Evolutionary conservation across 2,113 vertebrate genomes (phyloP), one percentile per base, ranked within the genome.

Genomic region (Halichoeres trimaculatus): DNA sequence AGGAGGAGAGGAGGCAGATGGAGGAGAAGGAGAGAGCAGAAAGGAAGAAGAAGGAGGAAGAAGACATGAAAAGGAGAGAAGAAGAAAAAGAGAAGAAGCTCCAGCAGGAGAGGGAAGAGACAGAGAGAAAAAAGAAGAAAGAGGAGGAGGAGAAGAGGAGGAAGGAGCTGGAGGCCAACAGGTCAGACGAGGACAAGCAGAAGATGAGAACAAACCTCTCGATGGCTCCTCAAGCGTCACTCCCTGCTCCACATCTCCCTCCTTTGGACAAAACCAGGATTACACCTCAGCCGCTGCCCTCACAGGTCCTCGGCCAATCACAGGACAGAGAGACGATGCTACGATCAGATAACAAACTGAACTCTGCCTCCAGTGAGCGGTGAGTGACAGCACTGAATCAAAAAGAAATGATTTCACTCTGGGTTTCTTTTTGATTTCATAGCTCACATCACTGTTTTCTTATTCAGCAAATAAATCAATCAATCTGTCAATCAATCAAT

Each of bases 161-260:
- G 36, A 61, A 60, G n/a, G n/a, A 74, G 30, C 19, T 66, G 34
- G 81, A 88, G 57, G 67, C 51, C 35, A 92, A 91, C 83, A 85
- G 61, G 48, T 90, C 91, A 26, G 90, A 92, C 10, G 91, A 93
- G 68, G 92, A 91, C 63, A 93, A 91, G 52, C 76, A 86, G 65
- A 89, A 81, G 63, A 87, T 91, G 88, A 89, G 51, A 75, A 48
- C 19, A 0, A 45, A 9, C 51, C 59, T 65, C 58, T 8, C 41
- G 12, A 10, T n/a, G 22, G 35, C 61, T 52, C 54, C 51, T 35
- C 69, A 13, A 34, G 35, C 50, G 50, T 54, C 2, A 4, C 52
- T 12, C 54, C 55, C 77, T 51, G 65, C 58, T 78, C 50, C 68
- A 2, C 53, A 4, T 17, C 69, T 67, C 70, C 85, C 75, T 59